Conservation (phyloP, 2,888 invertebrate genomes). For the Diogma glabrata region DNA sequence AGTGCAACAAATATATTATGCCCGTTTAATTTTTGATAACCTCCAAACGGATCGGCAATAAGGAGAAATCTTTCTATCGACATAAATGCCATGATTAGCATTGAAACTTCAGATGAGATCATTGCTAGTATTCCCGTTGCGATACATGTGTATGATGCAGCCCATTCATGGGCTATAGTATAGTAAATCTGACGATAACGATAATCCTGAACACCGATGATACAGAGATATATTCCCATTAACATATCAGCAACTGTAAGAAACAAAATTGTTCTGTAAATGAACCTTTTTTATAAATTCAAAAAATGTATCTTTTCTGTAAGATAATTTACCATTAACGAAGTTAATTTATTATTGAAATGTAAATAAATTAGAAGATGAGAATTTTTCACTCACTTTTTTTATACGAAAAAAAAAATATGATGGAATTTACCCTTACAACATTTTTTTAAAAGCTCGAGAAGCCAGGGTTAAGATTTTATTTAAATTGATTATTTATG, state of each 20-base stretch:
- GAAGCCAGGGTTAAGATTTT: no score
- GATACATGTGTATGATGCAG: slow-evolving; percentile 52
- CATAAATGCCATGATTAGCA: slow-evolving; percentile 56
- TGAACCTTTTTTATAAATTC: slow-evolving; percentile 24
- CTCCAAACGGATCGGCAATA: slow-evolving; percentile 47
- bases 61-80: slow-evolving; percentile 54
- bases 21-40: slow-evolving; percentile 43
- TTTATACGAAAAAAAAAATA: no score
- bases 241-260: slow-evolving; percentile 45
- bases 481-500: no score
- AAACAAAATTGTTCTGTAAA: slow-evolving; percentile 24
- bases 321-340: no score
- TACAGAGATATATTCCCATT: slow-evolving; percentile 54
- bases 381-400: no score
- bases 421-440: no score
- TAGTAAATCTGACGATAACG: slow-evolving; percentile 46
- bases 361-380: no score
- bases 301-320: no score
- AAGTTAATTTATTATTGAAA: no score
- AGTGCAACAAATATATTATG: slow-evolving; percentile 41
- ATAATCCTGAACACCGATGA: slow-evolving; percentile 48
- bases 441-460: no score
- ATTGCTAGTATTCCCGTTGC: slow-evolving; percentile 50
- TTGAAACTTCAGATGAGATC: slow-evolving; percentile 53
- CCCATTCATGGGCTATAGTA: slow-evolving; percentile 47